Conservation (phyloP, 37 sponge, comb jelly and placozoan species). For the Corticium candelabrum region DNA sequence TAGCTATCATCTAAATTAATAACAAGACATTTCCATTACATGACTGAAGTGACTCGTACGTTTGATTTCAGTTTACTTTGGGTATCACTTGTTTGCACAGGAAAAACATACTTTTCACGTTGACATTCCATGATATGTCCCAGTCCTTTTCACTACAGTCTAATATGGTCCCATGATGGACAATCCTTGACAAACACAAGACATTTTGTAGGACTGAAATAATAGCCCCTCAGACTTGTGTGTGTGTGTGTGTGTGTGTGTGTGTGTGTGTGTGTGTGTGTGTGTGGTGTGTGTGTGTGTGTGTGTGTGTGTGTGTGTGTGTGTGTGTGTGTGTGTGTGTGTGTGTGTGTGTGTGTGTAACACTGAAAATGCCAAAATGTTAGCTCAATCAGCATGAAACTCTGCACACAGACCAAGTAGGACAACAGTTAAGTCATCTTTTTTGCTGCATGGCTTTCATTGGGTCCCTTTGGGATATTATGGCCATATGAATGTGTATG, state of each 20-base stretch:
- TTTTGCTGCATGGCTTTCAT: too few species aligned
- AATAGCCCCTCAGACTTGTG: background rate
- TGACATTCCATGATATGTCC: constrained; percentile 62
- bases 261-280: background rate
- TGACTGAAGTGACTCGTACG: background rate
- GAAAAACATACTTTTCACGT: constrained; percentile 73
- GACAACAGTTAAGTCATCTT: too few species aligned
- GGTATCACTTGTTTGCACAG: constrained; percentile 27
- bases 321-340: constrained; percentile 5
- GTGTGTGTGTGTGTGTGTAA: constrained; percentile 5
- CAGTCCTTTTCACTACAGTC: constrained; percentile 39
- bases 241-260: constrained; percentile 2
- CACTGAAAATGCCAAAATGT: too few species aligned
- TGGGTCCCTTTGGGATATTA: too few species aligned
- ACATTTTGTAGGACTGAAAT: background rate
- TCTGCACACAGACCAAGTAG: too few species aligned
- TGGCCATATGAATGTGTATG: too few species aligned
- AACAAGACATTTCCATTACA: background rate
- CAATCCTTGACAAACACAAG: constrained; percentile 16
- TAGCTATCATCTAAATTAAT: background rate
- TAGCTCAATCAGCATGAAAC: too few species aligned
- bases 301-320: constrained; percentile 1
- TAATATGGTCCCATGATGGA: constrained; percentile 49
- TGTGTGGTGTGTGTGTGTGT: constrained; percentile 5
- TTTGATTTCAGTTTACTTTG: constrained; percentile 17